Evolutionary conservation across 2,888 invertebrate genomes (phyloP).

Genomic region (Formica aserva): DNA sequence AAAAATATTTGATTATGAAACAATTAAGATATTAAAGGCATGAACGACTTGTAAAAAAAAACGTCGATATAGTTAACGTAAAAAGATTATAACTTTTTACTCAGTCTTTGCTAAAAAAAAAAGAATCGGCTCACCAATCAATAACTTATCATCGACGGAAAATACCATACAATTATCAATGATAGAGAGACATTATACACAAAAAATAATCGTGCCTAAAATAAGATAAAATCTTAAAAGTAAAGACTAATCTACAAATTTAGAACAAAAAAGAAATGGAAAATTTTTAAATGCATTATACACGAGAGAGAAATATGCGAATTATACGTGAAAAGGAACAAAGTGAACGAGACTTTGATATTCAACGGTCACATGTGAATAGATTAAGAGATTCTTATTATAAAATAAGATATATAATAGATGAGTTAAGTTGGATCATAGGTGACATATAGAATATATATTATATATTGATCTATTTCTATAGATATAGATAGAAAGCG

Average conservation of each 20-base stretch:
- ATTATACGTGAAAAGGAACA: not conserved
- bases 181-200: not conserved
- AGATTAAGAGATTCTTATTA: not conserved
- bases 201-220: not conserved
- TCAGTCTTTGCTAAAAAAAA: not conserved
- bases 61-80: not conserved
- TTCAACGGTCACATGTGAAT: not conserved
- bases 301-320: not conserved
- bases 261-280: not conserved
- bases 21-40: not conserved
- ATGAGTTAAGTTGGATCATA: not conserved
- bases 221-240: not conserved
- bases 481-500: not conserved
- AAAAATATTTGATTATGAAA: not conserved
- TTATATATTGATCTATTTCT: slow-evolving; percentile 10
- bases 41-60: not conserved
- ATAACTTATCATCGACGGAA: not conserved
- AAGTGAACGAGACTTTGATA: not conserved
- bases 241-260: not conserved
- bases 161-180: not conserved
- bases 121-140: not conserved
- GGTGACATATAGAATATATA: not conserved
- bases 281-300: not conserved
- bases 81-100: not conserved
- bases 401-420: slow-evolving; percentile 10